Conservation (phyloP, 2,888 invertebrate genomes). For the Smittia aterrima region DNA sequence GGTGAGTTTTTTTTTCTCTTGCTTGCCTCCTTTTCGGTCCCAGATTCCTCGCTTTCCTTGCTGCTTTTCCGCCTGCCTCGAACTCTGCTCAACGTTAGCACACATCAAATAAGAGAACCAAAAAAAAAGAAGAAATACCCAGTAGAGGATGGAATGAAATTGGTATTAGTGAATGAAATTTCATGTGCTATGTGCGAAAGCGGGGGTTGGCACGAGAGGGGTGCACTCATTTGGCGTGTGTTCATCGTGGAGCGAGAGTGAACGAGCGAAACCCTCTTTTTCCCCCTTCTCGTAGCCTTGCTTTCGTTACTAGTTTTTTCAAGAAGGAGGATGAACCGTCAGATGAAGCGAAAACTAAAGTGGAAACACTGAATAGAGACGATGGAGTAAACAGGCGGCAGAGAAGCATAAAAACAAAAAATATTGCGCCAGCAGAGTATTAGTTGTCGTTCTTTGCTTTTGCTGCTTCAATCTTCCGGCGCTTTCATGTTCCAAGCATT, state of each 20-base stretch:
- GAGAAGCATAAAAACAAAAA: not conserved
- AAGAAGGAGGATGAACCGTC: not conserved
- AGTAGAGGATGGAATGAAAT: constrained; percentile 3
- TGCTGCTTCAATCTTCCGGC: too few species aligned
- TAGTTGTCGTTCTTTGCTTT: not conserved
- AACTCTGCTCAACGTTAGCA: constrained; percentile 17
- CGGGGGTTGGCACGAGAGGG: not conserved
- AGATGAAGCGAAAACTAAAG: not conserved
- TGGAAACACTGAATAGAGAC: not conserved
- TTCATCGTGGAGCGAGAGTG: not conserved
- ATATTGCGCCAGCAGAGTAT: not conserved
- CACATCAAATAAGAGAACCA: constrained; percentile 33
- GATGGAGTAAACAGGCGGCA: not conserved
- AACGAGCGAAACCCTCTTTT: not conserved
- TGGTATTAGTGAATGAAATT: constrained; percentile 39
- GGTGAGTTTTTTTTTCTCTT: not conserved
- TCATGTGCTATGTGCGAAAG: constrained; percentile 20
- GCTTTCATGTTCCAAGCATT: not conserved
- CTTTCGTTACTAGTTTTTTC: not conserved
- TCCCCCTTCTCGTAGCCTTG: not conserved
- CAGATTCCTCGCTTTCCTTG: constrained; percentile 2
- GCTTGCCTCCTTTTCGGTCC: not conserved
- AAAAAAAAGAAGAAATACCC: not conserved
- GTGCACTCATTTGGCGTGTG: constrained; percentile 16
- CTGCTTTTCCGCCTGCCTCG: not conserved